Evolutionary conservation across 2,797 vertebrate genomes (phyloP), one percentile per base, ranked within the genome.

Genomic region (Naso thynnoides): DNA sequence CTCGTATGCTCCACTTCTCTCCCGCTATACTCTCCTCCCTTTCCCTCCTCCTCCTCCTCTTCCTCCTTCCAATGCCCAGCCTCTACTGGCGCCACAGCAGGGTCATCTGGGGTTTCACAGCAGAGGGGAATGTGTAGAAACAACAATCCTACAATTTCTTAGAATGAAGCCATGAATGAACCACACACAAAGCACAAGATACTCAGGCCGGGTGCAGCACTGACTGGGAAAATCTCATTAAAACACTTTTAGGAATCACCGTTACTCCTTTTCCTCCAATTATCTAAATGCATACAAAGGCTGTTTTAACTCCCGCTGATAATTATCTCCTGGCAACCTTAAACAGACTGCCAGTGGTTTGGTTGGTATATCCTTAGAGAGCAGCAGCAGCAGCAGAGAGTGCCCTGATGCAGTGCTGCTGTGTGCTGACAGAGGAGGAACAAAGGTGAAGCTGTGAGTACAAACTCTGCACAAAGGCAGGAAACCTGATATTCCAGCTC

Each of bases 401-500:
- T 1, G 63, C 49, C 80, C 58, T 48, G 70, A 77, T 86, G 88
- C 76, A 84, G 86, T 24, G 78, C 84, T 49, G 78, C 81, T 70
- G 82, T 85, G 85, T 86, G 90, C 89, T 87, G 89, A 93, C 74
- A 65, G 85, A 75, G 86, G 77, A 65, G 83, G 90, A 89, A 89
- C 90, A 90, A 90, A 91, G 90, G 90, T 89, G 88, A 91, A 74
- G 88, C 86, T 83, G 79, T 74, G 87, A 92, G 90, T 86, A 94
- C 88, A 93, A 91, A 91, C 90, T 91, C 87, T 89, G 88, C 91
- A 90, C 85, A 88, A 85, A 90, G 82, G 87, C 88, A 86, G 84
- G 89, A 92, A 93, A 93, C 90, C 90, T 92, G 92, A 93, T 92
- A 91, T 90, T 92, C 90, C 89, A 76, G 85, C 88, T 91, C 86